Percentiles rank a stretch among this genome's conserved stretches.
Conservation (phyloP, 2,888 invertebrate genomes). For the Holacanthella duospinosa region DNA sequence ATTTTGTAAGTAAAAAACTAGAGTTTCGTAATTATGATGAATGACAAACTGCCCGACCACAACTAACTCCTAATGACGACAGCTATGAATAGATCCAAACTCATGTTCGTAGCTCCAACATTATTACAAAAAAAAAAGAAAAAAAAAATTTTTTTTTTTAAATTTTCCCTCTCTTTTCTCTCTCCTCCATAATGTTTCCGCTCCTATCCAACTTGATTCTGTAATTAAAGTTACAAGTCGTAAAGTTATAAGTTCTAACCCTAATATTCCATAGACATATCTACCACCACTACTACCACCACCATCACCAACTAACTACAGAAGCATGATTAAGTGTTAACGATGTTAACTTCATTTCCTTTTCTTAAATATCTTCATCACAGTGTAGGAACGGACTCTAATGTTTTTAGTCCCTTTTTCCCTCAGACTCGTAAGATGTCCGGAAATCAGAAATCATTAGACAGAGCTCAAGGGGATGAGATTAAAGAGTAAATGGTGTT, state of each 20-base stretch:
- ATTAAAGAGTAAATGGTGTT: neutral
- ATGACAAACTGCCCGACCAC: neutral
- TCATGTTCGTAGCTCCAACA: too few relatives aligned
- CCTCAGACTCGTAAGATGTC: neutral
- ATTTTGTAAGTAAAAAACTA: neutral
- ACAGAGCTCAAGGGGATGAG: neutral
- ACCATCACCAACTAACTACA: neutral
- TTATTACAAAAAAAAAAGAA: too few relatives aligned
- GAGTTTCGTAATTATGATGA: conserved; percentile 1
- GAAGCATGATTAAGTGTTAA: conserved; percentile 3
- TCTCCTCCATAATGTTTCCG: neutral
- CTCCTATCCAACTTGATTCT: neutral
- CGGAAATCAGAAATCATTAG: neutral
- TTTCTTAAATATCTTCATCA: neutral
- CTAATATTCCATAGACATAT: too few relatives aligned
- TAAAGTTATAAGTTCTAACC: neutral
- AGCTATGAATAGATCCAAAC: neutral
- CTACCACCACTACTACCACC: too few relatives aligned
- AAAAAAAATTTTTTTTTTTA: too few relatives aligned
- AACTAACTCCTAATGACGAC: neutral
- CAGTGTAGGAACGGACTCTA: neutral
- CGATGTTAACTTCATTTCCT: conserved; percentile 4
- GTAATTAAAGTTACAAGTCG: neutral
- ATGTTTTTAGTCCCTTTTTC: neutral
- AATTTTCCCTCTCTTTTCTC: neutral